Base-by-base conservation (phyloP, 2,113 vertebrate species). In the Eidolon helvum region DNA sequence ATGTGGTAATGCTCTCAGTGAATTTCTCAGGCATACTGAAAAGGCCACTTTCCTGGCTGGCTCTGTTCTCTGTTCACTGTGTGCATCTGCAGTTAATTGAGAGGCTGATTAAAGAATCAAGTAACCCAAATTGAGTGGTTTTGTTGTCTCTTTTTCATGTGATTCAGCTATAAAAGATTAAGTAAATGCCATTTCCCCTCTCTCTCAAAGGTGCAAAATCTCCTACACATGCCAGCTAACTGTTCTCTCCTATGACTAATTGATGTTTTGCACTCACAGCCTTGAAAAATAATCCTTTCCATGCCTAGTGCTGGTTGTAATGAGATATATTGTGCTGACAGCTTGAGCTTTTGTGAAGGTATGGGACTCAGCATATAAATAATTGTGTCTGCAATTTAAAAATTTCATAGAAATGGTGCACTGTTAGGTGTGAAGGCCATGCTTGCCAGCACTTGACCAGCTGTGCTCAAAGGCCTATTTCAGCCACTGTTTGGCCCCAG, bases 221-320 rank as follows among this genome's bases (percentile, higher is more conserved):
- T 91, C 61, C 0, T 94, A 91, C 22, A 5, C 71, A 86, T 85
- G 88, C 91, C 97, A 97, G 91, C 68, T 92, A 92, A 96, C 80
- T 95, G 90, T 94, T 96, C 88, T 93, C 83, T 97, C 93, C 84
- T 96, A 78, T 92, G 68, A 94, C 95, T 96, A 96, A 91, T 96
- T 96, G 95, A 93, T 98, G 68, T 91, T 98, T 98, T 97, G 93
- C 91, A 95, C 93, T 95, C 96, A 95, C 61, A 95, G 78, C 95
- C 59, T 97, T 97, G 84, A 95, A 97, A 97, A 96, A 95, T 90
- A 83, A 98, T 96, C 65, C 43, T 48, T 98, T 72, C 95, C 91
- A 71, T 43, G 94, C 55, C 77, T 43, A 74, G 40, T 69, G 86
- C 94, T 88, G 50, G 80, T 95, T 87, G 93, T 97, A 97, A 97